These are phyloP conservation scores for Sebastes oblongus DNA, from an alignment of 2,797 vertebrate genomes.

Conservation along the genomic window DNA sequence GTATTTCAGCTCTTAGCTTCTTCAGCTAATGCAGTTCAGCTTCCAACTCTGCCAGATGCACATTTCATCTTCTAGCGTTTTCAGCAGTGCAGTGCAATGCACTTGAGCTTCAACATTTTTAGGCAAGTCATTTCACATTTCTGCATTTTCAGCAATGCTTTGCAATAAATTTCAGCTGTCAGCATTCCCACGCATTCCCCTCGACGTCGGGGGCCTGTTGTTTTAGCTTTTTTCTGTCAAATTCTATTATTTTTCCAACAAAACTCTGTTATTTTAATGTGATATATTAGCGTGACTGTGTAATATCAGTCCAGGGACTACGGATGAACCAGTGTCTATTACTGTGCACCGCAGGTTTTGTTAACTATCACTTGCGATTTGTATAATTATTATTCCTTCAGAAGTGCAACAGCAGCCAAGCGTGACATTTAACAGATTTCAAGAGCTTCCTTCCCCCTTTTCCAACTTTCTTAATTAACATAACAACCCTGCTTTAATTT, in stretches of 20 bases:
- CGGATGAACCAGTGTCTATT: not conserved
- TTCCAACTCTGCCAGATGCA: too few species aligned
- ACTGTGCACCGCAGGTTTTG: not conserved
- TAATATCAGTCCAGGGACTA: not conserved
- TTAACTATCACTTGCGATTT: not conserved
- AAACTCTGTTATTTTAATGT: not conserved
- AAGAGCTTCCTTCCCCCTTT: not conserved
- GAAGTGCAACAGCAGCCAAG: not conserved
- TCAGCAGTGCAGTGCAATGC: too few species aligned
- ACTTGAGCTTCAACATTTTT: too few species aligned
- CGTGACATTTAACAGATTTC: slow-evolving; percentile 19
- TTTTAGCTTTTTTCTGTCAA: not conserved
- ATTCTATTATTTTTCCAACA: not conserved
- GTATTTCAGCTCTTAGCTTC: too few species aligned
- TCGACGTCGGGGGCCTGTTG: not conserved
- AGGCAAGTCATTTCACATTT: too few species aligned
- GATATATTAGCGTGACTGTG: not conserved
- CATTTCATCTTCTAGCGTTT: too few species aligned
- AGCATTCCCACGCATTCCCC: not conserved
- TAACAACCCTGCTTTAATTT: slow-evolving; percentile 33
- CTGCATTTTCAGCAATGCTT: too few species aligned
- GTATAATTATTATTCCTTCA: not conserved
- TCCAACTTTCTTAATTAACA: slow-evolving; percentile 50
- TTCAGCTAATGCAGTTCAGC: too few species aligned
- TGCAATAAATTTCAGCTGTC: too few species aligned